Conservation (phyloP, 2,888 invertebrate genomes). For the Drosophila lacicola region DNA sequence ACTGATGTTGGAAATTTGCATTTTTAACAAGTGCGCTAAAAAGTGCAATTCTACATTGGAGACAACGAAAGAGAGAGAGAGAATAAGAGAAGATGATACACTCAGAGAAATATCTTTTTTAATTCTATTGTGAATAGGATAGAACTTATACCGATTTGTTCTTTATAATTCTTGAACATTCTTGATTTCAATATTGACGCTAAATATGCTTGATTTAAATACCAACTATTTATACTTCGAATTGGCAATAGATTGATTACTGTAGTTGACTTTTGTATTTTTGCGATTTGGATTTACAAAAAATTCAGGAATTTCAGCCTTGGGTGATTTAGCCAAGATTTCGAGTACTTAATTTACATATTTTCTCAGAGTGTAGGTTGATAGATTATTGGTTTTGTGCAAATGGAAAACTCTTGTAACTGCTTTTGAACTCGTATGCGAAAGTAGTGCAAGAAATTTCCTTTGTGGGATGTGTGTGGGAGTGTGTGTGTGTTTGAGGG, state of each 20-base stretch:
- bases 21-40: slow-evolving; percentile 84
- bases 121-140: background rate
- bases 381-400: slow-evolving; percentile 40
- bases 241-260: too few relatives aligned
- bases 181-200: too few relatives aligned
- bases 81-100: slow-evolving; percentile 7
- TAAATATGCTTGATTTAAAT: too few relatives aligned
- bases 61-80: background rate
- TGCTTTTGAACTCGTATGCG: slow-evolving; percentile 65
- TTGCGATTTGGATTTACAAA: too few relatives aligned
- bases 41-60: slow-evolving; percentile 77
- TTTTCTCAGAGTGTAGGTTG: slow-evolving; percentile 4
- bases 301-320: too few relatives aligned
- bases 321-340: too few relatives aligned
- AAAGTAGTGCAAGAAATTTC: slow-evolving; percentile 83
- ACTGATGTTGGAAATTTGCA: slow-evolving; percentile 72
- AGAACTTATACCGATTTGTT: background rate
- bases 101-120: slow-evolving; percentile 2
- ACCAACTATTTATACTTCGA: too few relatives aligned
- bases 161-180: background rate
- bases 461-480: slow-evolving; percentile 61
- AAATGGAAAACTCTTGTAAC: slow-evolving; percentile 79
- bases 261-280: too few relatives aligned
- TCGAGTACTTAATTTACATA: too few relatives aligned
- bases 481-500: slow-evolving; percentile 5